Evolutionary conservation across 2,888 invertebrate genomes (phyloP), one percentile per base, ranked within the genome.

Genomic region (Aproaerema taeniolella): DNA sequence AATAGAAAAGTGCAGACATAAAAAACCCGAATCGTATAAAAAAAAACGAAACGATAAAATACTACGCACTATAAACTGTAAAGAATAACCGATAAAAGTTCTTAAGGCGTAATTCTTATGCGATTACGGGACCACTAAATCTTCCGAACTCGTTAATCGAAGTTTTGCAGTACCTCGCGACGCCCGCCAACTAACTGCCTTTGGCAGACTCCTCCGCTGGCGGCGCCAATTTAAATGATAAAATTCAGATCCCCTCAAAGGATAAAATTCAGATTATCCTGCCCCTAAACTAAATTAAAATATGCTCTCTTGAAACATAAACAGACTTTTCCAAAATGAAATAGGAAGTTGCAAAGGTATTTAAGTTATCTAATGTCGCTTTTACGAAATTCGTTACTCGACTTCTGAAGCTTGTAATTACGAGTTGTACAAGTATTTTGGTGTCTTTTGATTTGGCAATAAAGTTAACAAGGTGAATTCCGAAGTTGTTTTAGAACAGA

Each of bases 71-170:
- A 47, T 49, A 57, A 52, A 58, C 56, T 53, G 50, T 45, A 51
- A 57, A 64, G 68, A 72, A 67, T 59, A 58, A 55, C 55, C 55
- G 58, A 61, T 61, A 63, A 70, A 67, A 57, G 61, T 61, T 53
- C 49, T 51, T 58, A 58, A 62, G 61, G 60, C 68, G 72, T 76
- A 76, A 78, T 80, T 78, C 78, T 77, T 71, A 67, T 64, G 64
- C 70, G 75, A 77, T 81, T 75, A 79, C 73, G 58, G 58, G 53
- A 50, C 64, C 65, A 80, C 75, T 82, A 82, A 81, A 81, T 81
- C 81, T 81, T 77, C 56, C 51, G 62, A 79, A 78, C 77, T 81
- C 80, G 79, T 82, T 82, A 80, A 81, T 81, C 75, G 79, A 82
- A 82, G 62, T 82, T 80, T 79, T 66, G 64, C 73, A 78, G 77